Percentiles rank a stretch among this genome's conserved stretches.
These are phyloP conservation scores for Zaprionus tsacasi DNA, from an alignment of 1,140 invertebrate genomes.

Conservation along the genomic window DNA sequence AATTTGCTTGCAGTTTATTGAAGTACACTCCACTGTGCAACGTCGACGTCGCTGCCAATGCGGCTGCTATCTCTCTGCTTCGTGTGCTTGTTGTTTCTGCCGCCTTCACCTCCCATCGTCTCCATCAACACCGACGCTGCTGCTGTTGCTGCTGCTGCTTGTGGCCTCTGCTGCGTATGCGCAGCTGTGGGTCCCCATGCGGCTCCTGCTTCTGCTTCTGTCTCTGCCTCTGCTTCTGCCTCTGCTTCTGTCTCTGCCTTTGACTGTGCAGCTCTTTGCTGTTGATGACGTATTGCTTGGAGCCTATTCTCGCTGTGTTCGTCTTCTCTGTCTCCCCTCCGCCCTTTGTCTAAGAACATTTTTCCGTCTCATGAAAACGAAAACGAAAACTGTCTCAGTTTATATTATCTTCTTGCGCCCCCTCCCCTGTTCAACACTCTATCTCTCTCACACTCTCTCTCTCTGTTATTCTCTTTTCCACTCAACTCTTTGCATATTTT, in stretches of 20 bases:
- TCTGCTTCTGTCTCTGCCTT: constrained; percentile 3
- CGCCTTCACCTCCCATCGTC: background rate
- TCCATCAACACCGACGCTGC: background rate
- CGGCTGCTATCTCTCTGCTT: constrained; percentile 28
- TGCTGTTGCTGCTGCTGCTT: constrained; percentile 9
- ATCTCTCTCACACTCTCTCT: constrained; percentile 1
- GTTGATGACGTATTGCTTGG: constrained; percentile 64
- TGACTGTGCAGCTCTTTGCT: constrained; percentile 1
- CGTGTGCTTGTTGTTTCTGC: constrained; percentile 5
- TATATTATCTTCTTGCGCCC: background rate
- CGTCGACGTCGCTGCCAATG: constrained; percentile 41
- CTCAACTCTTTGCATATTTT: constrained; percentile 62
- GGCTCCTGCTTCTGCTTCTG: background rate
- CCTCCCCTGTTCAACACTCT: background rate
- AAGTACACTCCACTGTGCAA: constrained; percentile 19
- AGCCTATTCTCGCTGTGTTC: background rate
- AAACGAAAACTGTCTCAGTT: constrained; percentile 62
- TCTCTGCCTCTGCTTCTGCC: constrained; percentile 9
- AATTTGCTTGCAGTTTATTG: background rate
- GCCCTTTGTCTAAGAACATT: constrained; percentile 43
- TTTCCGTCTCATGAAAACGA: constrained; percentile 70
- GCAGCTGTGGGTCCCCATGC: constrained; percentile 67
- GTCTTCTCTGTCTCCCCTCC: background rate
- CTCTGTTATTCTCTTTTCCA: constrained; percentile 21
- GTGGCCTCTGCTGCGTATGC: constrained; percentile 52